These are phyloP conservation scores for Platichthys flesus DNA, from an alignment of 2,113 vertebrate genomes.

Conservation along the genomic window DNA sequence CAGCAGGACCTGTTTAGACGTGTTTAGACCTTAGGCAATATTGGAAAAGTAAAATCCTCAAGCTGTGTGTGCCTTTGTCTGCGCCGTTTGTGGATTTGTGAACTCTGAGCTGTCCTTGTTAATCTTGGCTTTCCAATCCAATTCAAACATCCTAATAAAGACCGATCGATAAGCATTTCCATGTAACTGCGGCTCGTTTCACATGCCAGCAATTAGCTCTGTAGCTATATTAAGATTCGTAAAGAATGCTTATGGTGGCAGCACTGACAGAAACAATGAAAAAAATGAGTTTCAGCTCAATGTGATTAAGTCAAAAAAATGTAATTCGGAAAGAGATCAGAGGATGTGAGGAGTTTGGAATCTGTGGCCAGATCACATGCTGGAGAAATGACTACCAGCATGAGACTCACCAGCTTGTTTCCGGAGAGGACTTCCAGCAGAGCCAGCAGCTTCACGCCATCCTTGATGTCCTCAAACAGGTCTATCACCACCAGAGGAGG, in stretches of 20 bases:
- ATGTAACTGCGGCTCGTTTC: constrained; percentile 36
- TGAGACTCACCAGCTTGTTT: constrained; percentile 89
- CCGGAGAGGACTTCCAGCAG: constrained; percentile 93
- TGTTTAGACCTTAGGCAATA: constrained; percentile 68
- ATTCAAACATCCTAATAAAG: constrained; percentile 70
- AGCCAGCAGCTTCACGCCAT: constrained; percentile 91
- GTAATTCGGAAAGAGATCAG: constrained; percentile 40
- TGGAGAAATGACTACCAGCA: constrained; percentile 11
- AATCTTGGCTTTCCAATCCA: constrained; percentile 57
- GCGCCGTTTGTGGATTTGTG: constrained; percentile 19
- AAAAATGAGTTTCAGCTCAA: constrained; percentile 15
- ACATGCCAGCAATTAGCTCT: constrained; percentile 31
- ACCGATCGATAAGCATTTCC: constrained; percentile 61
- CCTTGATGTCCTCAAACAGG: constrained; percentile 96
- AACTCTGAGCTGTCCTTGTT: constrained; percentile 63
- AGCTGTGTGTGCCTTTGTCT: constrained; percentile 20
- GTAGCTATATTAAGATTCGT: constrained; percentile 9
- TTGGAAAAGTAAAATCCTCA: constrained; percentile 62
- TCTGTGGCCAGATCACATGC: constrained; percentile 46
- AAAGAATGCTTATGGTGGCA: neutral
- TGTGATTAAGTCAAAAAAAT: constrained; percentile 12
- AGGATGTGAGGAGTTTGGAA: constrained; percentile 42
- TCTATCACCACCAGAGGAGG: constrained; percentile 90
- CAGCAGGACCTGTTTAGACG: too few relatives aligned
- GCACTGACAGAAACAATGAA: constrained; percentile 11